Conservation (phyloP, 37 sponge, comb jelly and placozoan genomes). For the Mnemiopsis leidyi region DNA sequence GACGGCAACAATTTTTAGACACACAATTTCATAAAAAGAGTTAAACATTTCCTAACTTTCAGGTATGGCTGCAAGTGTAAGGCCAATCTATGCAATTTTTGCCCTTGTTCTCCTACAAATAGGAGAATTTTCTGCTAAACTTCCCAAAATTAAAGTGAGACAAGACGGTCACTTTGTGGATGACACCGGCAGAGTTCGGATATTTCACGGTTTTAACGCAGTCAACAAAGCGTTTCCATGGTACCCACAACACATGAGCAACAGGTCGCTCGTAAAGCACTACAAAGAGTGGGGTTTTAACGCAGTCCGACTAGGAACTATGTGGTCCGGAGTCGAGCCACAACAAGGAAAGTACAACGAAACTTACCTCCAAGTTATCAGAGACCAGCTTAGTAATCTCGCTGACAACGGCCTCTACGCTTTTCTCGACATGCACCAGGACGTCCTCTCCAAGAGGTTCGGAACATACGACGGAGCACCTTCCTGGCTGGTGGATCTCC, state of each 20-base stretch:
- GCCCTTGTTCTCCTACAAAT: neutral
- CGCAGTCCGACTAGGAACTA: slow-evolving; percentile 76
- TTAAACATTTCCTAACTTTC: neutral
- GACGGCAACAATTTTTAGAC: no score
- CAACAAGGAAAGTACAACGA: slow-evolving; percentile 76
- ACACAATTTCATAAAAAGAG: no score
- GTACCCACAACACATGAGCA: neutral
- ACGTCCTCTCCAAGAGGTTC: slow-evolving; percentile 73
- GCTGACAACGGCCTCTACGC: slow-evolving; percentile 75
- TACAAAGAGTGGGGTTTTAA: slow-evolving; percentile 28
- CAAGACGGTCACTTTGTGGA: neutral
- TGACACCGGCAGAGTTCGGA: neutral
- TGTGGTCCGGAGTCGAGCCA: slow-evolving; percentile 94
- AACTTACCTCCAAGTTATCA: slow-evolving; percentile 75
- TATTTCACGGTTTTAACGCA: neutral
- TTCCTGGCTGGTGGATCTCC: slow-evolving; percentile 78
- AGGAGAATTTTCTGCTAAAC: neutral
- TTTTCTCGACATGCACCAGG: slow-evolving; percentile 93
- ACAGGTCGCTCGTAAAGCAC: neutral
- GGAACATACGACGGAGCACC: slow-evolving; percentile 86
- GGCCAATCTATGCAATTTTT: neutral
- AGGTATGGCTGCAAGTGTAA: neutral
- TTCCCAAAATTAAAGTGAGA: neutral
- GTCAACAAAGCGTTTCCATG: neutral
- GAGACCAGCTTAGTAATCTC: slow-evolving; percentile 68